A percentile compares a stretch with the other conserved stretches of the same genome.
Evolutionary conservation across 2,888 invertebrate genomes (phyloP).

Genomic region (Eucera pruinosa): DNA sequence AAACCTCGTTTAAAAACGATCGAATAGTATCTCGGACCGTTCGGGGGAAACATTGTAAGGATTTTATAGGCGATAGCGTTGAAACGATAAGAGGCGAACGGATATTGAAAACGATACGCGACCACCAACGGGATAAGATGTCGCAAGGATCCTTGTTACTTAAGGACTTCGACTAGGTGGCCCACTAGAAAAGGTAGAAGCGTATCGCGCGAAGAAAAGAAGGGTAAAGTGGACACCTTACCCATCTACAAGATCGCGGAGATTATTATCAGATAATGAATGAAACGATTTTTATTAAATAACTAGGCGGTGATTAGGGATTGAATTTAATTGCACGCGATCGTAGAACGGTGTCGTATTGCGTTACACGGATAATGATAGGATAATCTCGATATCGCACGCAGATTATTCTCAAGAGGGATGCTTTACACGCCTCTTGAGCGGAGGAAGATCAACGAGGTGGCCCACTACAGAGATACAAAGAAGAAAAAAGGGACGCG

Average conservation of each 20-base stretch:
- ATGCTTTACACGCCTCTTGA: constrained; percentile 54
- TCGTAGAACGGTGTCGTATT: neutral
- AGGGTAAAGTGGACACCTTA: neutral
- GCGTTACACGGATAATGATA: constrained; percentile 10
- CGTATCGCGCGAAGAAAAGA: constrained; percentile 27
- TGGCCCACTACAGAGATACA: constrained; percentile 61
- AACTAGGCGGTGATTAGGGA: neutral
- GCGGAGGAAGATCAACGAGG: constrained; percentile 58
- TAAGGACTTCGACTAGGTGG: constrained; percentile 50
- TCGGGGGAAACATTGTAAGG: neutral
- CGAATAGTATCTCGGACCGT: neutral
- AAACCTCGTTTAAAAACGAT: neutral
- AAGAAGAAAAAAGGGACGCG: constrained; percentile 57
- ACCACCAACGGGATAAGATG: constrained; percentile 35
- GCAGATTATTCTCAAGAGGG: constrained; percentile 53
- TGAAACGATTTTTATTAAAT: neutral
- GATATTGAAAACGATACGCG: constrained; percentile 28
- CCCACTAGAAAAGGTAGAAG: constrained; percentile 34
- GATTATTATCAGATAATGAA: too few species aligned
- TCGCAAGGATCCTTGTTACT: constrained; percentile 34
- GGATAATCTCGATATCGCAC: constrained; percentile 46
- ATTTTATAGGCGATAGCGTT: neutral
- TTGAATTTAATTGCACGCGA: neutral
- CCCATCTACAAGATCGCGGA: too few species aligned
- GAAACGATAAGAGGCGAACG: constrained; percentile 10